Conservation (phyloP, 2,888 invertebrate genomes). For the Rotaria macrura region DNA sequence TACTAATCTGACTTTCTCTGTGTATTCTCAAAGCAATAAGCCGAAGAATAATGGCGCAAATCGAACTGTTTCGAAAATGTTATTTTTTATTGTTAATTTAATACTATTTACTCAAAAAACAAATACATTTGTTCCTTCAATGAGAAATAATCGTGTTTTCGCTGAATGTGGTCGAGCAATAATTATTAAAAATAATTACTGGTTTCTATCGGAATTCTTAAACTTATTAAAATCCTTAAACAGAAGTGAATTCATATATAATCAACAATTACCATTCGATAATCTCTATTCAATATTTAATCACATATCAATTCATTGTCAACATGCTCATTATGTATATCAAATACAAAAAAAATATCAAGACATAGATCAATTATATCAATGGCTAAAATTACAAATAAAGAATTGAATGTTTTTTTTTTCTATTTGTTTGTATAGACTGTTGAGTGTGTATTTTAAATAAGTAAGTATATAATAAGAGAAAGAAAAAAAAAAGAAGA, state of each 20-base stretch:
- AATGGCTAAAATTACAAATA: background rate
- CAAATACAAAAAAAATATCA: too few relatives aligned
- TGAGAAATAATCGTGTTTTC: background rate
- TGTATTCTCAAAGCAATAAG: too few relatives aligned
- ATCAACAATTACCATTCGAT: background rate
- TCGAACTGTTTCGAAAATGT: background rate
- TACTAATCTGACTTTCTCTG: too few relatives aligned
- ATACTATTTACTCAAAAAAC: background rate
- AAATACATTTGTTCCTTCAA: background rate
- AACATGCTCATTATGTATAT: background rate
- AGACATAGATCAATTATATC: background rate
- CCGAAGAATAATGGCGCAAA: too few relatives aligned
- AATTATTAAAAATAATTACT: background rate
- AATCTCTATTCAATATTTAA: background rate
- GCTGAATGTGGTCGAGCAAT: background rate
- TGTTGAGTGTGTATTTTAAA: slow-evolving; percentile 15
- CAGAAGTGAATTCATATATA: background rate
- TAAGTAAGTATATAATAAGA: slow-evolving; percentile 11
- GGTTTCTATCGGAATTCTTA: background rate
- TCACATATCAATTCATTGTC: background rate
- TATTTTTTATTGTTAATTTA: background rate
- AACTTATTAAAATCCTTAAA: background rate
- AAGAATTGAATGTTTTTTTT: too few relatives aligned
- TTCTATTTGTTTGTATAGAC: slow-evolving; percentile 6
- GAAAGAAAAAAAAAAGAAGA: background rate